Base-by-base conservation (phyloP, 2,888 invertebrate genomes). In the Parnassius apollo region DNA sequence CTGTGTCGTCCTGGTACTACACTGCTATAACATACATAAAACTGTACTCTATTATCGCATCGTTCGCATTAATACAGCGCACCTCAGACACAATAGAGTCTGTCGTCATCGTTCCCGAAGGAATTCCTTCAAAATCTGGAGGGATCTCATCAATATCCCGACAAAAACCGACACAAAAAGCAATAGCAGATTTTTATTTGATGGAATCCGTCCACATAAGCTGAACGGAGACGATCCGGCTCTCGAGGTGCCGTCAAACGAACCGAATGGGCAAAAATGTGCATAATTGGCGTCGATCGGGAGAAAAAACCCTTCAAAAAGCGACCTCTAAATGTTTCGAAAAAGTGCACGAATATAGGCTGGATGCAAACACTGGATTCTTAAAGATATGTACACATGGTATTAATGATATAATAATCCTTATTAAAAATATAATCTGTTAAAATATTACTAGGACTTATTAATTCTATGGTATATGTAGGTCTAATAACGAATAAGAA, bases 241-340 rank as follows among this genome's bases (percentile, higher is more conserved):
- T 72, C 71, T 74, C 74, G 80, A 72, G 75, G 75, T 77, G 69
- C 76, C 77, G 78, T 82, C 88, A 90, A 90, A 90, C 80, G 84
- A 70, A 72, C 89, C 88, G 88, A 86, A 75, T 78, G 78, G 83
- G 85, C 88, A 91, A 90, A 91, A 91, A 91, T 91, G 91, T 90
- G 87, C 91, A 91, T 91, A 91, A 91, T 91, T 90, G 91, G 76
- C 74, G 74, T 76, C 80, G 82, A 75, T 81, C 73, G 72, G 79
- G 75, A 85, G 91, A 91, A 91, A 91, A 91, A 87, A 81, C 75
- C 76, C 77, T 86, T 85, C 88, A 91, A 91, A 91, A 89, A 75
- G 76, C 86, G 85, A 88, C 86, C 88, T 88, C 85, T 83, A 86
- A 85, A 89, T 83, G 87, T 83, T 86, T 80, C 82, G 88, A 91